Percentiles rank a stretch among this genome's conserved stretches.
These are phyloP conservation scores for Pegoplata infirma DNA, from an alignment of 2,888 invertebrate genomes.

Conservation along the genomic window DNA sequence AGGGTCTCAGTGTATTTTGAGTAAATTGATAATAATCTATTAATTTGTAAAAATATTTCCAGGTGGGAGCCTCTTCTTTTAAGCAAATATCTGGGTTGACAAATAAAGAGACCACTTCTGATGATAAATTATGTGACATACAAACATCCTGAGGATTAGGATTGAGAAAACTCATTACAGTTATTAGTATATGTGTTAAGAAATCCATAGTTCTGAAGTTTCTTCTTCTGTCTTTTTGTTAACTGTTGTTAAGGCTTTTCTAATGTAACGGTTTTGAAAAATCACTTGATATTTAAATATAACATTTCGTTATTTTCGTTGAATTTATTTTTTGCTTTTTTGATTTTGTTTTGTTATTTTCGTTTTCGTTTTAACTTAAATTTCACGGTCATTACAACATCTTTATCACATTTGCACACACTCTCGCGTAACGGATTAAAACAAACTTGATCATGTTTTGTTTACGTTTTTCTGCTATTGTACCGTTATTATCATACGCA, in stretches of 20 bases:
- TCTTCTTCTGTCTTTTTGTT: neutral
- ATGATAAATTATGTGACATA: neutral
- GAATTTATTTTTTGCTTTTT: too few relatives aligned
- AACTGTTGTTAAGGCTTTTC: neutral
- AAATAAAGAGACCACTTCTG: conserved; percentile 35
- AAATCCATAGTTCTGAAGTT: conserved; percentile 37
- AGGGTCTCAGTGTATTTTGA: conserved; percentile 52
- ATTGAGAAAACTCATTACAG: neutral
- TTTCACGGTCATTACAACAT: conserved; percentile 56
- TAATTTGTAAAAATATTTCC: conserved; percentile 56
- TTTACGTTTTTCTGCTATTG: conserved; percentile 1
- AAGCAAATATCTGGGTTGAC: conserved; percentile 37
- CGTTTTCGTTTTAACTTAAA: conserved; percentile 39
- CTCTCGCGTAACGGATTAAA: too few relatives aligned
- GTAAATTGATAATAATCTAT: conserved; percentile 41
- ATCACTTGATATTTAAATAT: conserved; percentile 8
- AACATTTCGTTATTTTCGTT: conserved; percentile 35
- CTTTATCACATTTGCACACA: conserved; percentile 11
- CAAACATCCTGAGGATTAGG: conserved; percentile 2
- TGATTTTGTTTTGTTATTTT: conserved; percentile 40
- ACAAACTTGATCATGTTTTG: conserved; percentile 21
- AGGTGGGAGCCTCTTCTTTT: conserved; percentile 44
- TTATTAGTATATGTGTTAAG: conserved; percentile 19
- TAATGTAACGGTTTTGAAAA: conserved; percentile 4
- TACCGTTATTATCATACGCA: neutral